A percentile compares a stretch with the other conserved stretches of the same genome.
phyloP scores from a whole-genome alignment of 2,113 vertebrate species.

The Phalacrocorax aristotelis region DNA sequence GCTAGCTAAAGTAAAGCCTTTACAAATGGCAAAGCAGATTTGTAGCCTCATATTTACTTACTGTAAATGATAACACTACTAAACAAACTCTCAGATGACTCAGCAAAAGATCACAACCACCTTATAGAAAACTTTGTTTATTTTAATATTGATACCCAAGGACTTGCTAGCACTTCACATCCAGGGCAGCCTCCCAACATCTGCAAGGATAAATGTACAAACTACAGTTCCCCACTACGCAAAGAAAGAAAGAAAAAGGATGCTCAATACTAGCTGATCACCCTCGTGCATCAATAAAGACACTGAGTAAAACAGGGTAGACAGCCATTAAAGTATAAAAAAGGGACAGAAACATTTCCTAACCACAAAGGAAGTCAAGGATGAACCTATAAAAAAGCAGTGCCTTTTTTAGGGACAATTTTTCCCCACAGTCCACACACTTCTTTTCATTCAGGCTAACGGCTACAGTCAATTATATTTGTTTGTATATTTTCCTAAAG shows the following conservation, averaged over 20 bases:
- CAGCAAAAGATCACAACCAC: background rate
- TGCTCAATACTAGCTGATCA: background rate
- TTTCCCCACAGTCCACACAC: background rate
- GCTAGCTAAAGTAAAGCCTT: background rate
- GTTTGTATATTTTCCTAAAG: background rate
- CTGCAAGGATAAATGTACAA: background rate
- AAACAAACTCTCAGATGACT: background rate
- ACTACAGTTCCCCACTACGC: fast-evolving
- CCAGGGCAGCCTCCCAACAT: background rate
- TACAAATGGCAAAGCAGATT: background rate
- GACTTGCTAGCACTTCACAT: background rate
- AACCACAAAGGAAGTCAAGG: background rate
- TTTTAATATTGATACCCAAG: background rate
- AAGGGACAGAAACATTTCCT: background rate
- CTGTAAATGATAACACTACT: background rate
- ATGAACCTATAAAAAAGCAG: background rate
- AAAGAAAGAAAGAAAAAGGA: background rate
- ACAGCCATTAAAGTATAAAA: background rate
- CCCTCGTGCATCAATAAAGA: background rate
- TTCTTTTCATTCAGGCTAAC: background rate
- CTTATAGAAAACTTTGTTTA: background rate
- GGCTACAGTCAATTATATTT: background rate
- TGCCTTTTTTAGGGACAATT: background rate
- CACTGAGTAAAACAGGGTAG: background rate
- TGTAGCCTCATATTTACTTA: background rate